Conservation (phyloP, 2,888 invertebrate genomes). For the Euplagia quadripunctaria region DNA sequence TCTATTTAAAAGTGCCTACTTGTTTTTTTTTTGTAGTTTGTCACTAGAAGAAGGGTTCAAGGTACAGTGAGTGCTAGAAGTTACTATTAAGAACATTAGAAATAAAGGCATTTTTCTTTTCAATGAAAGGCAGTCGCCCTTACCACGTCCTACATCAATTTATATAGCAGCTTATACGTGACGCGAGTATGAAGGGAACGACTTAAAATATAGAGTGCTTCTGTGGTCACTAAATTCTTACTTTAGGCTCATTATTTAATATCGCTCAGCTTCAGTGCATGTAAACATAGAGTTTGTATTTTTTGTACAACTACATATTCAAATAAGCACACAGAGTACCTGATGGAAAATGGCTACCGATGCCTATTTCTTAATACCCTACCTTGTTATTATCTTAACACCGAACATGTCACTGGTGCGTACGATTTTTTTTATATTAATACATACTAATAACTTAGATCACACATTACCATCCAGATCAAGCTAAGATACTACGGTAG, state of each 20-base stretch:
- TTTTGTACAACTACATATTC: neutral
- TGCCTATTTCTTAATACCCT: neutral
- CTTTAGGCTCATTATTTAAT: neutral
- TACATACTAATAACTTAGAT: no score
- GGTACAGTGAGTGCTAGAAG: neutral
- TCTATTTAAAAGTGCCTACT: neutral
- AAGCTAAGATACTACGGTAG: no score
- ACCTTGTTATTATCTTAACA: no score
- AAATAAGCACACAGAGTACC: neutral
- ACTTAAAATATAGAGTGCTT: conserved; percentile 7
- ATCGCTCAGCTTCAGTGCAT: neutral
- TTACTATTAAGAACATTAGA: conserved; percentile 11
- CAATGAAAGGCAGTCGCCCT: conserved; percentile 12
- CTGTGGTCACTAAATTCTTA: conserved; percentile 15
- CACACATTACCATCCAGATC: no score
- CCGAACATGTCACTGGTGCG: no score
- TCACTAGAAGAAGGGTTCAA: neutral
- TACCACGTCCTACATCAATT: conserved; percentile 20
- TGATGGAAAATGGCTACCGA: neutral
- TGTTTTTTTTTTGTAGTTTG: neutral
- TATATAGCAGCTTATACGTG: conserved; percentile 20
- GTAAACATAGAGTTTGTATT: neutral
- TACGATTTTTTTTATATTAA: no score
- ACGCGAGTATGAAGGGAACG: conserved; percentile 8
- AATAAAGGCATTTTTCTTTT: conserved; percentile 6